phyloP scores from a whole-genome alignment of 2,797 vertebrate species.

The Amazona ochrocephala region DNA sequence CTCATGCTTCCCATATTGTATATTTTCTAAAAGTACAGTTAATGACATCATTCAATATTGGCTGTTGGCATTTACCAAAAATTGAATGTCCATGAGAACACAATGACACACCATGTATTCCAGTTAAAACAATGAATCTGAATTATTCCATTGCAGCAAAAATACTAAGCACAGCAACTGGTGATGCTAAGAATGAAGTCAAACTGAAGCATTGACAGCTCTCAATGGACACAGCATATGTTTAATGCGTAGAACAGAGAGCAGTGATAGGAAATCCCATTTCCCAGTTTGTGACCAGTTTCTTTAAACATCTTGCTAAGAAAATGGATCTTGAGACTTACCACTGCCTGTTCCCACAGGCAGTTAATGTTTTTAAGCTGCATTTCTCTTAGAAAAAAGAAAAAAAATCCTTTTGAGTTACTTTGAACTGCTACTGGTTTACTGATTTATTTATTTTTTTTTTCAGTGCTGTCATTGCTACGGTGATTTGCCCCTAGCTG shows the following conservation, averaged over 20 bases:
- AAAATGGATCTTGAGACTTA: not conserved
- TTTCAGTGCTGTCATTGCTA: constrained; percentile 9
- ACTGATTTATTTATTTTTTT: not conserved
- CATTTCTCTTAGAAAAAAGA: not conserved
- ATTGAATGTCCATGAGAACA: not conserved
- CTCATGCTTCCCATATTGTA: not conserved
- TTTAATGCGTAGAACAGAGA: not conserved
- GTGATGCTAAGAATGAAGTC: not conserved
- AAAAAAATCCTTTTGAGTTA: not conserved
- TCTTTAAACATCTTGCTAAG: not conserved
- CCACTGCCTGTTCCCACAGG: not conserved
- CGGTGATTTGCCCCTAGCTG: constrained; percentile 34
- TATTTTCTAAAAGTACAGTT: not conserved
- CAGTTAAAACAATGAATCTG: not conserved
- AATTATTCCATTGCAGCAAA: not conserved
- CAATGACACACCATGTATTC: not conserved
- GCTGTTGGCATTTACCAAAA: not conserved
- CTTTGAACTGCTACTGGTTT: not conserved
- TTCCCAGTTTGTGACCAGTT: not conserved
- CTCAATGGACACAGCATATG: accelerated
- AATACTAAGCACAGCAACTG: not conserved
- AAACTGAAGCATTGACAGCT: accelerated
- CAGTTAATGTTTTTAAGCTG: not conserved
- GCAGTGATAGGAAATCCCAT: not conserved
- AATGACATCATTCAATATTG: not conserved